Percentiles rank a stretch among this genome's conserved stretches.
These are phyloP conservation scores for Astropecten irregularis DNA, from an alignment of 53 echinoderm and acorn worm genomes.

Conservation along the genomic window DNA sequence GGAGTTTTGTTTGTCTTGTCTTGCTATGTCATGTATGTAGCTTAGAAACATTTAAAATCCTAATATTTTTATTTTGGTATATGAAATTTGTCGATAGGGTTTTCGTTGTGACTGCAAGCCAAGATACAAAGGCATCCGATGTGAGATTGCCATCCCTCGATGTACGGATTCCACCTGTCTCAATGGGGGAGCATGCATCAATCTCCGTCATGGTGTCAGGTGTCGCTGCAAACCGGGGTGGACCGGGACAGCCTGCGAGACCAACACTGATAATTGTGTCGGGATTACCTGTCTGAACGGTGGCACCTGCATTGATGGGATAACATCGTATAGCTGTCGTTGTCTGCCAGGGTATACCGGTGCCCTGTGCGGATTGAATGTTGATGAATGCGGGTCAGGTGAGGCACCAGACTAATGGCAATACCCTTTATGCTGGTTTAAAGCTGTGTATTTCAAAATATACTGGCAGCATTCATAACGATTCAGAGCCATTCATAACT, in stretches of 20 bases:
- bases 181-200: conserved; percentile 62
- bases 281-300: conserved; percentile 42
- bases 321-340: conserved; percentile 24
- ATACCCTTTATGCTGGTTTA: no score
- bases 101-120: conserved; percentile 71
- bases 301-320: conserved; percentile 46
- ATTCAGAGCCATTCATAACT: no score
- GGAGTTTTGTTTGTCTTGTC: no score
- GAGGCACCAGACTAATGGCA: conserved; percentile 1
- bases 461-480: no score
- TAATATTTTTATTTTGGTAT: no score
- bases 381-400: conserved; percentile 69
- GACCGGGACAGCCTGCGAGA: conserved; percentile 40
- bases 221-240: conserved; percentile 49
- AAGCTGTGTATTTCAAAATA: no score
- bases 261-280: conserved; percentile 52
- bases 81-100: conserved; percentile 36
- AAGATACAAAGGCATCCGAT: conserved; percentile 62
- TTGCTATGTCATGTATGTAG: no score
- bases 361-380: conserved; percentile 63
- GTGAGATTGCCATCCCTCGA: conserved; percentile 68
- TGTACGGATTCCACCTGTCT: conserved; percentile 69
- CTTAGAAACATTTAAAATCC: no score
- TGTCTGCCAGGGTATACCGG: conserved; percentile 54
- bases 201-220: conserved; percentile 1